Evolutionary conservation across 1,140 invertebrate genomes (phyloP), one percentile per base, ranked within the genome.

Genomic region (Zaprionus gabonicus): DNA sequence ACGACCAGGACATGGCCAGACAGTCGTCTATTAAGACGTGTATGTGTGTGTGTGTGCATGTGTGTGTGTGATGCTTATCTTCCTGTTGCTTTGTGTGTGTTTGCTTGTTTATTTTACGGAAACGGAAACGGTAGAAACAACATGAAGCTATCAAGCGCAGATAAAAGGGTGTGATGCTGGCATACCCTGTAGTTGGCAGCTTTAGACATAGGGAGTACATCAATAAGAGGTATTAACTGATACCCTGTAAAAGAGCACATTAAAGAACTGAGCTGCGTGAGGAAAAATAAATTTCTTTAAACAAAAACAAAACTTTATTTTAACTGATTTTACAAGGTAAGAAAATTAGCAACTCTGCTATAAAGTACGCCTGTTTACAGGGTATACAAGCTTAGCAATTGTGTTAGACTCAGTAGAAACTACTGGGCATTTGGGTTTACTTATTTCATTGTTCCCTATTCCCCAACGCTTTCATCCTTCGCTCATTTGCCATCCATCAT

Each of bases 71-170:
- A 13, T 9, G 46, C 27, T 64, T 64, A 53, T 73, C 55, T 53
- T 56, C 6, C 44, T 13, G 13, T 23, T 34, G 41, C 20, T 46
- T 25, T 60, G 23, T 27, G 17, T 46, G n/a, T 36, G 28, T 20
- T 64, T 53, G n/a, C 68, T 56, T 53, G 66, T n/a, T 59, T 23
- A 25, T 23, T 25, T 63, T 15, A 31, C 36, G 56, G 51, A 71
- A 80, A 73, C 72, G 63, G 75, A 69, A 71, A 64, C 28, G 28
- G 23, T 36, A 67, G 55, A 20, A 63, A 64, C 41, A 74, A 51
- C 67, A 51, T 62, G 66, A 55, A 31, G 71, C 70, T 69, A 70
- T 56, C 4, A 31, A 36, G 31, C 27, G n/a, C 9, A 73, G 73
- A 84, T 62, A 60, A 66, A 73, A 77, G 3, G 2, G 25, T 2